phyloP scores from a whole-genome alignment of 1,140 invertebrate species.

The Harpegnathos saltator region DNA sequence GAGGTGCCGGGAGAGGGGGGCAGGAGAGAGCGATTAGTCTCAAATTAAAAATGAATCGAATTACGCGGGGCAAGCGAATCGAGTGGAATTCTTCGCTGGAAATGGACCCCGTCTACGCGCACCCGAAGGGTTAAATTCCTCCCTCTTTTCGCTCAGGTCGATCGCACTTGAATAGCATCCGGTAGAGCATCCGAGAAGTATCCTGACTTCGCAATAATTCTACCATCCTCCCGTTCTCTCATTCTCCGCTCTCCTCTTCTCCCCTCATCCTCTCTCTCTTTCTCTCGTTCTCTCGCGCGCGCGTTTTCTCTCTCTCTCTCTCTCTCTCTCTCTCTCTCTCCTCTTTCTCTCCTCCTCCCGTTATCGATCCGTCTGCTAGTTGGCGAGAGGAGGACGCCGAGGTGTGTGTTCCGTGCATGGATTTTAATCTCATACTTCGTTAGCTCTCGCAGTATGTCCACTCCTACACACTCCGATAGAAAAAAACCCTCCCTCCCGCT shows the following conservation, averaged over 20 bases:
- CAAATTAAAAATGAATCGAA: conserved; percentile 56
- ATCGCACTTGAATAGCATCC: conserved; percentile 65
- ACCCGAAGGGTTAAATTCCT: conserved; percentile 54
- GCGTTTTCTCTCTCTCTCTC: not conserved
- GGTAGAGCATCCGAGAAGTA: conserved; percentile 63
- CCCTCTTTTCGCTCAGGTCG: conserved; percentile 48
- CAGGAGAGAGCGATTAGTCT: conserved; percentile 6
- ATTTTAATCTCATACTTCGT: conserved; percentile 40
- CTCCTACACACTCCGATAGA: not conserved
- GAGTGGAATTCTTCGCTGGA: conserved; percentile 47
- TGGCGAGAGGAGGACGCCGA: conserved; percentile 27
- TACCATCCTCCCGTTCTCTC: conserved; percentile 6
- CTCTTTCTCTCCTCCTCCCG: conserved; percentile 1
- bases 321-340: not conserved
- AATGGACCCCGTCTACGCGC: conserved; percentile 5
- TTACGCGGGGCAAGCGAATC: conserved; percentile 32
- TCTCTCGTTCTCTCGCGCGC: not conserved
- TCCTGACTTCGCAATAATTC: conserved; percentile 72
- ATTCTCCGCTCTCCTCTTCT: not conserved
- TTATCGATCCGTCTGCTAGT: conserved; percentile 65
- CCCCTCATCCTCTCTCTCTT: not conserved
- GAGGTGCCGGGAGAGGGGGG: not conserved
- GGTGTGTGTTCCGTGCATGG: not conserved
- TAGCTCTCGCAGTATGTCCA: conserved; percentile 8
- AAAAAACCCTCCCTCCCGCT: not conserved